A percentile compares a stretch with the other conserved stretches of the same genome.
Conservation (phyloP, 2,888 invertebrate species). For the Napeogenes inachia region DNA sequence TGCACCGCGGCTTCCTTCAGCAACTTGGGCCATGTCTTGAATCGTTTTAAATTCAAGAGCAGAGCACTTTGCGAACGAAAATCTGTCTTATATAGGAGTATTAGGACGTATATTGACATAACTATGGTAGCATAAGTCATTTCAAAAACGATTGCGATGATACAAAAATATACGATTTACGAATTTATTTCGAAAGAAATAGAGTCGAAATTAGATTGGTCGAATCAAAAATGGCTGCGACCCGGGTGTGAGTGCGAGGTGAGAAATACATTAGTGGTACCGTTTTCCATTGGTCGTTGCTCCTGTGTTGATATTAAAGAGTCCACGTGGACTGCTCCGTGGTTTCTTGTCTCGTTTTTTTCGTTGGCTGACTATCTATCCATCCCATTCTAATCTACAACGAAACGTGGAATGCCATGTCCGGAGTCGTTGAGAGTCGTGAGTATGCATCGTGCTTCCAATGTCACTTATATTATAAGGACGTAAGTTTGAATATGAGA, state of each 20-base stretch:
- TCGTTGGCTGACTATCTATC: slow-evolving; percentile 65
- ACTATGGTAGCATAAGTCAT: slow-evolving; percentile 56
- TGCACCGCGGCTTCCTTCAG: slow-evolving; percentile 76
- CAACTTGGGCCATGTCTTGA: slow-evolving; percentile 76
- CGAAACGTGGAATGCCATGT: slow-evolving; percentile 78
- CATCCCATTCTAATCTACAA: slow-evolving; percentile 77
- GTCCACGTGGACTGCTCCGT: slow-evolving; percentile 75
- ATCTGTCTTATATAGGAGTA: slow-evolving; percentile 45
- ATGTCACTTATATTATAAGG: slow-evolving; percentile 51
- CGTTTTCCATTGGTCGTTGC: slow-evolving; percentile 77
- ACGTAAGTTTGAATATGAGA: slow-evolving; percentile 43
- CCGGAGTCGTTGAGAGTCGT: slow-evolving; percentile 78
- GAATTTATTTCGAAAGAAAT: slow-evolving; percentile 45
- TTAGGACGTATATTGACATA: slow-evolving; percentile 54
- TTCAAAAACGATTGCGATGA: slow-evolving; percentile 52
- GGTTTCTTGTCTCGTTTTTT: slow-evolving; percentile 76
- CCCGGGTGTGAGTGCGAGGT: slow-evolving; percentile 76
- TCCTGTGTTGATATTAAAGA: slow-evolving; percentile 76
- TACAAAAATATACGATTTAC: slow-evolving; percentile 48
- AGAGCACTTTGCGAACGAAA: slow-evolving; percentile 54
- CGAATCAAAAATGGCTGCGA: slow-evolving; percentile 55
- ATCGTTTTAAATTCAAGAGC: slow-evolving; percentile 77
- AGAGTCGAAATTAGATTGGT: slow-evolving; percentile 43
- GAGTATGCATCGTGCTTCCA: slow-evolving; percentile 77
- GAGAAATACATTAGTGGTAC: slow-evolving; percentile 79